Percentiles rank a stretch among this genome's conserved stretches.
These are phyloP conservation scores for Invenusta paracnida DNA, from an alignment of 2,888 invertebrate genomes.

Conservation along the genomic window DNA sequence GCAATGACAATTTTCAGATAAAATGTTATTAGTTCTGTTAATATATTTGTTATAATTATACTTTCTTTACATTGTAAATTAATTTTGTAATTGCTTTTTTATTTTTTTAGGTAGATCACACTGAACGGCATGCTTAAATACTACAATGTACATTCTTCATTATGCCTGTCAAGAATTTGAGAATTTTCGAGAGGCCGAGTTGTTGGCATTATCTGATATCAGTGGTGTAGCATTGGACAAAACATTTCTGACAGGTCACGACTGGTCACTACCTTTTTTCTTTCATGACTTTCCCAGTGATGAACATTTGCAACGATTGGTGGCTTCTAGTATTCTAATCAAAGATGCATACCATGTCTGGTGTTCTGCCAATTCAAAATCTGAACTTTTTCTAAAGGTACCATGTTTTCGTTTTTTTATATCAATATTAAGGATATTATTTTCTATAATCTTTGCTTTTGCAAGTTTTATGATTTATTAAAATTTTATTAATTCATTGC, in stretches of 20 bases:
- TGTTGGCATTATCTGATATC: background rate
- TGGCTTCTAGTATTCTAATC: background rate
- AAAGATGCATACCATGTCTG: background rate
- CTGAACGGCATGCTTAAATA: no score
- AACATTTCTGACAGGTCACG: background rate
- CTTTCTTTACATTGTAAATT: no score
- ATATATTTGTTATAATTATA: no score
- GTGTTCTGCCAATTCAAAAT: background rate
- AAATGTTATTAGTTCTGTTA: no score
- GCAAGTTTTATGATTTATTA: no score
- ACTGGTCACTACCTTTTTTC: background rate
- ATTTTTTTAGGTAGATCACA: no score
- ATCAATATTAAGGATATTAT: no score
- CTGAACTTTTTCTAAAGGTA: background rate
- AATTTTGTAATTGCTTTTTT: no score
- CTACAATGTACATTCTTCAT: background rate
- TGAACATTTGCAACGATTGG: background rate
- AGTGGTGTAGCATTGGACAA: background rate
- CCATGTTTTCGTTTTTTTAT: no score
- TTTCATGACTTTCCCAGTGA: background rate
- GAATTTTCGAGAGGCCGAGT: background rate
- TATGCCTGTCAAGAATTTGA: conserved; percentile 25
- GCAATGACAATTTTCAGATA: no score
- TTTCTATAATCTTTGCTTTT: no score
- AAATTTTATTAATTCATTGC: no score